These are phyloP conservation scores for Euglossa dilemma DNA, from an alignment of 1,140 invertebrate genomes.

Conservation along the genomic window DNA sequence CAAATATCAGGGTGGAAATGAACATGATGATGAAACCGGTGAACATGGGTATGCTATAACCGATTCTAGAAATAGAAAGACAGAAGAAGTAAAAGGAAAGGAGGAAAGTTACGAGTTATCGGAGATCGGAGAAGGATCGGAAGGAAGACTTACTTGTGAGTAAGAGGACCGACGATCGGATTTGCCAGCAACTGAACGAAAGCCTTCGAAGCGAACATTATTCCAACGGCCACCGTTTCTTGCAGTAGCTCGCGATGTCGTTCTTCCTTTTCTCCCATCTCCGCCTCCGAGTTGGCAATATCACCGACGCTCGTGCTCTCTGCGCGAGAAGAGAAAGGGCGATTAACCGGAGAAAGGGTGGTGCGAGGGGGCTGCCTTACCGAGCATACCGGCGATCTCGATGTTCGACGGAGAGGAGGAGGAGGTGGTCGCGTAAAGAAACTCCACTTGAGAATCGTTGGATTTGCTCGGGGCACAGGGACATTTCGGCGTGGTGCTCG, in stretches of 20 bases:
- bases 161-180: conserved; percentile 97
- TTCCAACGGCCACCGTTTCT: conserved; percentile 96
- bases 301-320: conserved; percentile 69
- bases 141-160: conserved; percentile 91
- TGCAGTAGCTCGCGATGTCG: conserved; percentile 94
- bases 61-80: conserved; percentile 91
- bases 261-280: conserved; percentile 78
- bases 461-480: conserved; percentile 68
- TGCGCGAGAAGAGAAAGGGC: background rate
- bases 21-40: conserved; percentile 99
- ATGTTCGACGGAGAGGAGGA: conserved; percentile 56
- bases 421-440: conserved; percentile 63
- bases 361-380: too few relatives aligned
- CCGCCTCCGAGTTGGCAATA: conserved; percentile 60
- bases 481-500: conserved; percentile 73
- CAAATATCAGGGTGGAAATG: conserved; percentile 98
- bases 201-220: conserved; percentile 99
- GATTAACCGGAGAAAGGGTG: background rate
- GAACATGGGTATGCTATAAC: conserved; percentile 99
- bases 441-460: conserved; percentile 71
- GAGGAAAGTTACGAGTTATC: too few relatives aligned
- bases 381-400: conserved; percentile 38
- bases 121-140: too few relatives aligned
- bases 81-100: too few relatives aligned
- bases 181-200: conserved; percentile 97